phyloP scores from a whole-genome alignment of 2,113 vertebrate genomes.

The Cheilinus undulatus region DNA sequence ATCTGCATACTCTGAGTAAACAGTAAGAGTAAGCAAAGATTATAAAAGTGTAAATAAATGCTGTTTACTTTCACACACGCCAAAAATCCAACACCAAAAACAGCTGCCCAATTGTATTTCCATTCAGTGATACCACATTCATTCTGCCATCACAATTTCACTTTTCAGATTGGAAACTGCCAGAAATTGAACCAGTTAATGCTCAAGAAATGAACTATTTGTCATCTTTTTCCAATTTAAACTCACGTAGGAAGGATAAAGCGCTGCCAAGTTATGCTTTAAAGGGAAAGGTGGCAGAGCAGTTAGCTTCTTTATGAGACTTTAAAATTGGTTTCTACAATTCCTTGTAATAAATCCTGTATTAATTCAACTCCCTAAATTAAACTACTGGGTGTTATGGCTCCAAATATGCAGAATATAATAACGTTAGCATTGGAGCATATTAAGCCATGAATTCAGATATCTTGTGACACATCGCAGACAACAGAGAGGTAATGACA shows the following conservation, averaged over 20 bases:
- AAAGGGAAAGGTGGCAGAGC: slow-evolving; percentile 9
- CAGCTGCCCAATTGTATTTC: not conserved
- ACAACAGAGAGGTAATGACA: slow-evolving; percentile 54
- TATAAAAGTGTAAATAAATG: too few relatives aligned
- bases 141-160: not conserved
- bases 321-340: slow-evolving; percentile 49
- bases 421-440: slow-evolving; percentile 37
- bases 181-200: slow-evolving; percentile 11
- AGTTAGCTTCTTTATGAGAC: slow-evolving; percentile 42
- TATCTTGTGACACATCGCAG: slow-evolving; percentile 35
- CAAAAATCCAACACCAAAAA: too few relatives aligned
- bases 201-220: slow-evolving; percentile 41
- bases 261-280: slow-evolving; percentile 20
- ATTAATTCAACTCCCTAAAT: slow-evolving; percentile 52
- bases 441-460: slow-evolving; percentile 45
- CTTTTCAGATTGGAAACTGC: slow-evolving; percentile 20
- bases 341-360: slow-evolving; percentile 48
- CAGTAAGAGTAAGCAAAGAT: too few relatives aligned
- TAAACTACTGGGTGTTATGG: slow-evolving; percentile 38
- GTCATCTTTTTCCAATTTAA: slow-evolving; percentile 14
- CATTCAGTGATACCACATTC: not conserved
- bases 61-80: too few relatives aligned
- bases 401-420: slow-evolving; percentile 39
- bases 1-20: too few relatives aligned
- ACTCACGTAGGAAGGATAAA: slow-evolving; percentile 2